A percentile compares a stretch with the other conserved stretches of the same genome.
phyloP scores from a whole-genome alignment of 2,888 invertebrate species.

The Acanthosepion pharaonis region DNA sequence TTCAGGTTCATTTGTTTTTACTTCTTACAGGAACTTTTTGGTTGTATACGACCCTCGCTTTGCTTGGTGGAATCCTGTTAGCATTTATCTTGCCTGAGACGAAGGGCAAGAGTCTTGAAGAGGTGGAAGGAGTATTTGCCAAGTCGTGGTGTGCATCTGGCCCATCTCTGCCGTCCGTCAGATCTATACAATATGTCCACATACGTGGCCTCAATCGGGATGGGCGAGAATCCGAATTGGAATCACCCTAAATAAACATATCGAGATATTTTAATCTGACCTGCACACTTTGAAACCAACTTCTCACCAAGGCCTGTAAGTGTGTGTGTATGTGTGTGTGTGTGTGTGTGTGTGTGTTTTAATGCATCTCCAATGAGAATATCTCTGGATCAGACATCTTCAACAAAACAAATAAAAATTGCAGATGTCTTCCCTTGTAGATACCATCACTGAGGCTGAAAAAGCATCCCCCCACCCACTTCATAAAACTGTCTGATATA shows the following conservation, averaged over 20 bases:
- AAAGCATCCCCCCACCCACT: too few species aligned
- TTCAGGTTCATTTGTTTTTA: not conserved
- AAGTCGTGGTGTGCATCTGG: constrained; percentile 63
- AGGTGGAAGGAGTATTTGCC: constrained; percentile 76
- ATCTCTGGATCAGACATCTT: not conserved
- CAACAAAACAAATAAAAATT: not conserved
- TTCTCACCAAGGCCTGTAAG: not conserved
- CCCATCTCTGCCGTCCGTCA: constrained; percentile 63
- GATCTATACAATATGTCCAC: constrained; percentile 76
- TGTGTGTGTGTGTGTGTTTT: not conserved
- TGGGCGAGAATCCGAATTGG: constrained; percentile 71
- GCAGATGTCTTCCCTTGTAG: not conserved
- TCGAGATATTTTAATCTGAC: not conserved
- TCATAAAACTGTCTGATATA: not conserved
- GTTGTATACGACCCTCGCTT: constrained; percentile 76
- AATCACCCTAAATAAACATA: constrained; percentile 65
- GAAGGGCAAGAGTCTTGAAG: constrained; percentile 77
- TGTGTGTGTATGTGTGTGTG: not conserved
- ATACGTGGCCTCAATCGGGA: constrained; percentile 76
- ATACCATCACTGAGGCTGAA: not conserved
- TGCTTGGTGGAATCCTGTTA: constrained; percentile 69
- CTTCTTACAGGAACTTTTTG: constrained; percentile 76
- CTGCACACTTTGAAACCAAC: constrained; percentile 45
- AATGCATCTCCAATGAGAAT: not conserved
- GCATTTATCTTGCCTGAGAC: constrained; percentile 78